Evolutionary conservation across 2,888 invertebrate genomes (phyloP).

Genomic region (Hydrotaea cyrtoneurina): DNA sequence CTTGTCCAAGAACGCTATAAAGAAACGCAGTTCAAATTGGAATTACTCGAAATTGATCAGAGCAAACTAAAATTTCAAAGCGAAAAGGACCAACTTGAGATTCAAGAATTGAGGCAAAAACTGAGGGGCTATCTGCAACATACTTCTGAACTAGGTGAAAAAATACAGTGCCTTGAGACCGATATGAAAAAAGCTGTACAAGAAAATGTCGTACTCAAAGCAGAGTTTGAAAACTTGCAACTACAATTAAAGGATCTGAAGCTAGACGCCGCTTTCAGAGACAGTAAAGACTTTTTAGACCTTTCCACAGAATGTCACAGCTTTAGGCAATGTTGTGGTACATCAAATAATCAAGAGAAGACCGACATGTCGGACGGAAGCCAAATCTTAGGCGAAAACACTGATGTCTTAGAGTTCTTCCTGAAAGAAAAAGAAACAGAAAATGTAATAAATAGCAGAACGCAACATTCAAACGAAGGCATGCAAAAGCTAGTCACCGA

Average conservation of each 20-base stretch:
- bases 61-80: conserved; percentile 70
- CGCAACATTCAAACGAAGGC: conserved; percentile 34
- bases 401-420: conserved; percentile 16
- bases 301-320: conserved; percentile 35
- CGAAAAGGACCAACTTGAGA: conserved; percentile 68
- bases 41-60: conserved; percentile 70
- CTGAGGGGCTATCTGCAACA: conserved; percentile 69
- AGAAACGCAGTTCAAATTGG: conserved; percentile 71
- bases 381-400: conserved; percentile 40
- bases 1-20: conserved; percentile 73
- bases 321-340: background rate
- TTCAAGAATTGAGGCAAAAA: conserved; percentile 68
- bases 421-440: conserved; percentile 43
- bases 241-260: background rate
- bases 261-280: background rate
- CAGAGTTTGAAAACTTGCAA: background rate
- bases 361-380: conserved; percentile 22
- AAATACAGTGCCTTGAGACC: conserved; percentile 66
- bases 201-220: conserved; percentile 44
- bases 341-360: background rate
- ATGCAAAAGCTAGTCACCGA: conserved; percentile 51
- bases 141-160: conserved; percentile 67
- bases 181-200: conserved; percentile 49
- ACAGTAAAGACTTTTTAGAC: conserved; percentile 36
- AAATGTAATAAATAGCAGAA: background rate